These are phyloP conservation scores for Endotricha flammealis DNA, from an alignment of 2,888 invertebrate species.

Conservation along the genomic window DNA sequence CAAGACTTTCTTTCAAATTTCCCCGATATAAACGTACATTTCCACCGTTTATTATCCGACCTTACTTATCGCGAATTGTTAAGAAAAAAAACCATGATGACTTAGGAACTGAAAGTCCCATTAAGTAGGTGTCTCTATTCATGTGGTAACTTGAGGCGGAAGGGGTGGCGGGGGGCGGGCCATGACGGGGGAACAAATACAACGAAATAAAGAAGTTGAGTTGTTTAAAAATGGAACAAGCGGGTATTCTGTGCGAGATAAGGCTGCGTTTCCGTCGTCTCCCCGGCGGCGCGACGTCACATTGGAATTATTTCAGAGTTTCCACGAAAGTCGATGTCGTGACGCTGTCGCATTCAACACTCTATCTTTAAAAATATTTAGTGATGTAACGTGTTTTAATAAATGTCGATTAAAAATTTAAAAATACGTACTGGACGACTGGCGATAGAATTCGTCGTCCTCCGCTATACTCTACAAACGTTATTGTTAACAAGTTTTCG, in stretches of 20 bases:
- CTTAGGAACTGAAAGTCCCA: constrained; percentile 77
- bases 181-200: constrained; percentile 53
- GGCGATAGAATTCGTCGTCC: too few relatives aligned
- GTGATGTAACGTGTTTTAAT: constrained; percentile 34
- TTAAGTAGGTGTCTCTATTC: constrained; percentile 75
- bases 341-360: constrained; percentile 71
- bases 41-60: constrained; percentile 72
- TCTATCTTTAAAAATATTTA: constrained; percentile 72
- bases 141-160: constrained; percentile 64
- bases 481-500: too few relatives aligned
- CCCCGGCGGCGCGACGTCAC: constrained; percentile 39
- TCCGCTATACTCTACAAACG: too few relatives aligned
- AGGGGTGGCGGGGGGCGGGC: constrained; percentile 34
- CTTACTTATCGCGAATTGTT: constrained; percentile 69
- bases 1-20: constrained; percentile 60
- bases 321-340: constrained; percentile 71
- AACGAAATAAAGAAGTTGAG: constrained; percentile 68
- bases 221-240: constrained; percentile 78
- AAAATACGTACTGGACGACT: too few relatives aligned
- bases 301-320: constrained; percentile 73
- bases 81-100: constrained; percentile 69
- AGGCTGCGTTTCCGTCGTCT: constrained; percentile 72
- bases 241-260: constrained; percentile 72
- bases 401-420: not conserved
- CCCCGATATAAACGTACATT: constrained; percentile 58